Conservation (phyloP, 37 sponge, comb jelly and placozoan species). For the Tethya wilhelma region DNA sequence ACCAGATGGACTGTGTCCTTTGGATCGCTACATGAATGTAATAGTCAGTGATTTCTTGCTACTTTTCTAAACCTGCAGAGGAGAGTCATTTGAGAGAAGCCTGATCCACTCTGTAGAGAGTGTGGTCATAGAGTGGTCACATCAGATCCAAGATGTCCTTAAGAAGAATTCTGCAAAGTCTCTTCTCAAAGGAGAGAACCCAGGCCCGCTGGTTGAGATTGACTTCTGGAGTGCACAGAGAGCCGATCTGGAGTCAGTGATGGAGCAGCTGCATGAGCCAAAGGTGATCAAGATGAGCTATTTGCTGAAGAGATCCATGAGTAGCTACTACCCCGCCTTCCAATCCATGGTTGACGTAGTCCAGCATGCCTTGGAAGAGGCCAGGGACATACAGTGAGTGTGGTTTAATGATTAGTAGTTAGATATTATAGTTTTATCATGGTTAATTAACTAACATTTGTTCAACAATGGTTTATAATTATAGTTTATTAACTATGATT, state of each 20-base stretch:
- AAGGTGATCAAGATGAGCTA: conserved; percentile 90
- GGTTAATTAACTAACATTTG: too few relatives aligned
- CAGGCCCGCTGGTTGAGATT: conserved; percentile 91
- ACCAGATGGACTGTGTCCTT: too few relatives aligned
- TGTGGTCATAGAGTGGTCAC: conserved; percentile 96
- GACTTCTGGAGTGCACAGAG: conserved; percentile 93
- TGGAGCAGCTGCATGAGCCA: conserved; percentile 82
- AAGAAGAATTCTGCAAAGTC: conserved; percentile 93
- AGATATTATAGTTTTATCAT: too few relatives aligned
- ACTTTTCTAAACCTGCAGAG: too few relatives aligned
- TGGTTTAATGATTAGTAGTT: too few relatives aligned
- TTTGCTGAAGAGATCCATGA: conserved; percentile 86
- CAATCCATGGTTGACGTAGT: conserved; percentile 76
- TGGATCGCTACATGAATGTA: too few relatives aligned
- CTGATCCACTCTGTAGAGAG: conserved; percentile 91
- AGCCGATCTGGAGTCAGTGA: conserved; percentile 90
- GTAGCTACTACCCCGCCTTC: conserved; percentile 94
- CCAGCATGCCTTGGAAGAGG: conserved; percentile 81
- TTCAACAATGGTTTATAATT: too few relatives aligned
- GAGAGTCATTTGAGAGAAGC: conserved; percentile 74
- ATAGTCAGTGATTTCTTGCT: too few relatives aligned
- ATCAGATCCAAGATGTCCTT: conserved; percentile 92
- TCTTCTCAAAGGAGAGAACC: conserved; percentile 91
- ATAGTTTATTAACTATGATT: too few relatives aligned
- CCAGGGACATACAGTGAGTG: conserved; percentile 75